Evolutionary conservation across 1,140 invertebrate species (phyloP), one percentile per base, ranked within the genome.

Genomic region (Pseudomyrmex sp.): DNA sequence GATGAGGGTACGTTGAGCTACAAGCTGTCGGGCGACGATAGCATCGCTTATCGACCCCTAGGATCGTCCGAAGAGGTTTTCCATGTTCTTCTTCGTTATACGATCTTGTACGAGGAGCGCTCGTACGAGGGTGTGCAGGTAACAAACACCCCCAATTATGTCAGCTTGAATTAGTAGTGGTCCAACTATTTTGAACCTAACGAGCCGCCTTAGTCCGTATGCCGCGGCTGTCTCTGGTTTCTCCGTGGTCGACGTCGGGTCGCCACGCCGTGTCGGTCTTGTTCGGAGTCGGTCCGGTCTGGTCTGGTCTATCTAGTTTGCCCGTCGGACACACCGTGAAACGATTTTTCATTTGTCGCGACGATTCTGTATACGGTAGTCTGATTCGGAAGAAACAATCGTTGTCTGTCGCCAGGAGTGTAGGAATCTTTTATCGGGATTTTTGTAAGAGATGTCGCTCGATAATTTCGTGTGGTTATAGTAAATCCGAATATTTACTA

Each of bases 61-160:
- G 90, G 90, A 94, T 94, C 93, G 91, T 88, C 89, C 87, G 86
- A 92, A 94, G 90, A 94, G 94, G 93, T 93, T 94, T 94, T 94
- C 92, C 93, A 89, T 94, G 94, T 94, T 93, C 92, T 91, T 93
- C 89, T 92, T 94, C 93, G 93, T 94, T 94, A 94, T 93, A 93
- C 92, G 92, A 93, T 94, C 91, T 93, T 91, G 91, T 92, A 92
- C 89, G 87, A 91, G 90, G 82, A 89, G 80, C 89, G 82, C 75
- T 91, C 88, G 88, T 91, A 90, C 87, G 90, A 90, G 90, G 90
- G 91, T 91, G 92, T 92, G 91, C 92, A 93, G 92, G 91, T 93
- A 94, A 94, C 93, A 92, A 93, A 93, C 92, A 93, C 90, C 93
- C 92, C 92, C 90, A 94, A 94, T 94, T 94, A 93, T 93, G 93